These are phyloP conservation scores for Arenicola marina DNA, from an alignment of 2,888 invertebrate species.

Conservation along the genomic window DNA sequence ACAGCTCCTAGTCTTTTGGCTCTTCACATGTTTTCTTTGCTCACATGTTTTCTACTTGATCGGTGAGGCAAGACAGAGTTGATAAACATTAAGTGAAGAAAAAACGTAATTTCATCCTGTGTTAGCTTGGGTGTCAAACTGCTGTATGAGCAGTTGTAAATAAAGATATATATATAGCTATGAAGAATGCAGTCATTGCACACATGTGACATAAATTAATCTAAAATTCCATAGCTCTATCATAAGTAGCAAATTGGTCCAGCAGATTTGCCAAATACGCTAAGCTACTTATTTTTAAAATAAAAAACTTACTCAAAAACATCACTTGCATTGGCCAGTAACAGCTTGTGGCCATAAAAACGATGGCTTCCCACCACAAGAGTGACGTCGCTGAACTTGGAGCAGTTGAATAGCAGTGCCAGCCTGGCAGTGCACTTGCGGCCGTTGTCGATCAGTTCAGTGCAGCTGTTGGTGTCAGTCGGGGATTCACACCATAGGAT, in stretches of 20 bases:
- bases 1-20: too few relatives aligned
- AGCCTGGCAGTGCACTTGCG: constrained; percentile 22
- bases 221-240: background rate
- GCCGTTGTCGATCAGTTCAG: constrained; percentile 20
- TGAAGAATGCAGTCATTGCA: background rate
- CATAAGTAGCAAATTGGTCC: background rate
- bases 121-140: too few relatives aligned
- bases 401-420: constrained; percentile 28
- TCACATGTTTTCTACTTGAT: too few relatives aligned
- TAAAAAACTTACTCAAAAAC: constrained; percentile 59
- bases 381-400: constrained; percentile 31
- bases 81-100: background rate
- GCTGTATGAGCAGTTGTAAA: too few relatives aligned
- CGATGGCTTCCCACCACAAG: constrained; percentile 59
- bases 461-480: too few relatives aligned
- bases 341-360: constrained; percentile 61
- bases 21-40: too few relatives aligned
- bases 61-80: too few relatives aligned
- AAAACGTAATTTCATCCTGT: too few relatives aligned
- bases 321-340: constrained; percentile 62
- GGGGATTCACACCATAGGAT: too few relatives aligned
- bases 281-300: background rate
- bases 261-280: background rate
- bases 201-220: background rate
- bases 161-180: background rate